phyloP scores from a whole-genome alignment of 1,140 invertebrate genomes.

The Ditylenchus dipsaci region DNA sequence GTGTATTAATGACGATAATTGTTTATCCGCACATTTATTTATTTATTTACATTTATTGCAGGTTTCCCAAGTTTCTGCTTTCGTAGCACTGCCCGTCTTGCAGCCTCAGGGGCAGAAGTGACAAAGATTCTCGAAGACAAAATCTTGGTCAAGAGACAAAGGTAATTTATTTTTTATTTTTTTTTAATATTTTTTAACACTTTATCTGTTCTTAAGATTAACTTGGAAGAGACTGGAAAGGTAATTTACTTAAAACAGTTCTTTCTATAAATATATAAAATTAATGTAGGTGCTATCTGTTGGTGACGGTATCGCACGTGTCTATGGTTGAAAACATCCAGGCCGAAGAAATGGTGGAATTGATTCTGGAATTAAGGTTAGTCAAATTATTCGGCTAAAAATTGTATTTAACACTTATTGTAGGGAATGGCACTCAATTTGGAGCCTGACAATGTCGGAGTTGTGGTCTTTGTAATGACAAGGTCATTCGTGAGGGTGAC shows the following conservation, averaged over 20 bases:
- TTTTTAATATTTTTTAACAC: too few relatives aligned
- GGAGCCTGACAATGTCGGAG: conserved; percentile 99
- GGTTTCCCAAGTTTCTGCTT: conserved; percentile 11
- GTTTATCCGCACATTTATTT: too few relatives aligned
- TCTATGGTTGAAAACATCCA: conserved; percentile 99
- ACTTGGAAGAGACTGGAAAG: conserved; percentile 95
- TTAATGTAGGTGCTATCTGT: conserved; percentile 90
- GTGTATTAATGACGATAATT: too few relatives aligned
- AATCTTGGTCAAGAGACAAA: conserved; percentile 70
- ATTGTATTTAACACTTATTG: conserved; percentile 8
- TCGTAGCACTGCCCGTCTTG: conserved; percentile 43
- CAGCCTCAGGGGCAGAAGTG: conserved; percentile 71
- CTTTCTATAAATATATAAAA: too few relatives aligned
- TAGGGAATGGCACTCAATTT: conserved; percentile 99
- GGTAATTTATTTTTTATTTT: too few relatives aligned
- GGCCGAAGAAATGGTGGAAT: conserved; percentile 99
- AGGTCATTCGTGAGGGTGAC: conserved; percentile 96
- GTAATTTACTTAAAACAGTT: too few relatives aligned
- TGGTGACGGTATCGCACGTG: conserved; percentile 99
- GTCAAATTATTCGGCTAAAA: neutral
- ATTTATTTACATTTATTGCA: conserved; percentile 12
- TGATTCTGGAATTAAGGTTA: conserved; percentile 93
- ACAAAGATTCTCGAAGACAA: conserved; percentile 92
- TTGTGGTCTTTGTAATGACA: conserved; percentile 99
- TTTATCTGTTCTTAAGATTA: conserved; percentile 64